Base-by-base conservation (phyloP, 2,888 invertebrate genomes). In the Lissonota sp. region DNA sequence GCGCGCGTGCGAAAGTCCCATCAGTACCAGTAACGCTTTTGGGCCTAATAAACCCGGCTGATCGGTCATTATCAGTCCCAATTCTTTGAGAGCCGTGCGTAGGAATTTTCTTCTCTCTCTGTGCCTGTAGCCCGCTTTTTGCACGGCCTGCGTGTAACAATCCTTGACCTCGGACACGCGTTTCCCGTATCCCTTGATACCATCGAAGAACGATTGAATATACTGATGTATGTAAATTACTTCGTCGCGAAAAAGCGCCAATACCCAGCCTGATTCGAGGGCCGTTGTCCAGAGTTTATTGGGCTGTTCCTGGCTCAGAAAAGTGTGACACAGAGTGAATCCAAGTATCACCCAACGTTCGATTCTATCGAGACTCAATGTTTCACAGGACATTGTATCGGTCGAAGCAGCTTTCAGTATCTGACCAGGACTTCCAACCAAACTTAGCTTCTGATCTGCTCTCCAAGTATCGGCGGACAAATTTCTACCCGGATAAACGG, bases 331-430 rank as follows among this genome's bases (percentile, higher is more conserved):
- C 51, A 99, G 93, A 84, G 98, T 95, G 89, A 98, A 96, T 0
- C 99, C 99, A 92, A 99, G 97, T 86, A 99, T 97, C 39, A 99
- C 97, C 99, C 99, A 99, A 88, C 98, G 95, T 91, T 99, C 99
- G 94, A 99, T 96, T 51, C 95, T 95, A 90, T 99, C 99, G 79
- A 99, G 93, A 0, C 99, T 99, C 66, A 99, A 93, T 92, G 97
- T 99, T 94, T 99, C 99, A 93, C 99, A 99, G 1, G 99, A 99
- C 95, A 99, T 98, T 26, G 97, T 97, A 87, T 99, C 99, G 0
- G 98, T 98, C 87, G 97, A 96, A 0, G 98, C 97, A 4, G 99
- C 98, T 92, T 98, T 99, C 16, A 99, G 93, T 71, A 99, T 95
- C 89, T 98, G 97, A n/a, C 97, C 96, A 0, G 99, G 99, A 92